Evolutionary conservation across 2,888 invertebrate genomes (phyloP), one percentile per base, ranked within the genome.

Genomic region (Oxycera nigricornis): DNA sequence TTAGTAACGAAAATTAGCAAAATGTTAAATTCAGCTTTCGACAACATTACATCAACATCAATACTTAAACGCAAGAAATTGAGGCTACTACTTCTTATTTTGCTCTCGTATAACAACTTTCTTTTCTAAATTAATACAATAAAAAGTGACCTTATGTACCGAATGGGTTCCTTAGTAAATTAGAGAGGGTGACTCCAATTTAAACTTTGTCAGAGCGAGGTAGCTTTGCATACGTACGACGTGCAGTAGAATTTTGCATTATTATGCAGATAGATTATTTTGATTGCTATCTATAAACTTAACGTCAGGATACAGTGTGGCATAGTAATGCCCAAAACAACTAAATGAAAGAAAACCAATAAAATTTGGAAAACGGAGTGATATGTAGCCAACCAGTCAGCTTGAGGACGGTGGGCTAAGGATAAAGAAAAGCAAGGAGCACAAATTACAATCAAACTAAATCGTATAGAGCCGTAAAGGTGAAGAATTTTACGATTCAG

Each of bases 381-480:
- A 20, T 20, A 31, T 62, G 20, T 14, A 24, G 20, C 17, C n/a
- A 30, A 17, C 62, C 4, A n/a, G n/a, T 11, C 4, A 24, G 28
- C 30, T 22, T 17, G 4, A 6, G 17, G 26, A 30, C 24, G 2
- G 2, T 39, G 17, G 26, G 22, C 11, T 41, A 65, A 68, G 39
- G 24, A 7, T n/a, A 28, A 55, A 11, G 55, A 35, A 22, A 31
- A 26, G 55, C 35, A 20, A 65, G 50, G 28, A 50, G 22, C 46
- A 65, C 46, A 73, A 65, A 28, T 65, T 73, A 67, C 73, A 73
- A 73, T 73, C 73, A 73, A 55, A 67, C 73, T 65, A 73, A 73
- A 73, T 73, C 73, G 73, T 55, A 73, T 35, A 41, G 31, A 73
- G 73, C 73, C 65, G 73, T 73, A 73, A 73, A 73, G 73, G 73